Evolutionary conservation across 2,797 vertebrate species (phyloP), one percentile per base, ranked within the genome.

Genomic region (Clarias platycephalus): DNA sequence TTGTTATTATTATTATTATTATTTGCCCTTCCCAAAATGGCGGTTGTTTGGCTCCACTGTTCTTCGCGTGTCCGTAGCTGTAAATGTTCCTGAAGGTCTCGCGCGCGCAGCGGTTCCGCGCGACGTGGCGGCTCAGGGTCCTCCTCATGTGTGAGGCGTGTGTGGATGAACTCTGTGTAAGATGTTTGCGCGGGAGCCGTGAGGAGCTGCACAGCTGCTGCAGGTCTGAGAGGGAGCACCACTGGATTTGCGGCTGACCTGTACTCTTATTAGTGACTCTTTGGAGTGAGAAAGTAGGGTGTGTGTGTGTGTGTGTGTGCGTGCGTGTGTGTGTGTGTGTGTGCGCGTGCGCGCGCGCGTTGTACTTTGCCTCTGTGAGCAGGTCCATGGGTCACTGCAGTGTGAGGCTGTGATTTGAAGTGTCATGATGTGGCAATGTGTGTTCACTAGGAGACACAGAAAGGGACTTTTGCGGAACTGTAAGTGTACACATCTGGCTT

Each of bases 371-470:
- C 67, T 68, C 77, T 34, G 89, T 90, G 88, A 22, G 57, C 37
- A 77, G 82, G 78, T 85, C 53, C 82, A 86, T 79, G 87, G 92
- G 90, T 92, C 91, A 91, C 82, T 83, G 86, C 81, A 74, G 71
- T 68, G 49, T 77, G 55, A 60, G n/a, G 26, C 58, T 89, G 72
- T 85, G 81, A 77, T 83, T 87, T 77, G 82, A 68, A 81, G 37
- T 86, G 86, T 85, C 86, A 84, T 91, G 92, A 94, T 94, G 93
- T 94, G 93, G 93, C 92, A 92, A n/a, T 81, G 57, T 92, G 93
- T 26, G 31, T 71, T 82, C 53, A 93, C 93, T 94, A 94, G 93
- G 93, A 88, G 12, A 86, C 67, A 55, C 58, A 80, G 55, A 40
- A 62, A 75, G 31, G 84, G 78, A 81, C 5, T 31, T 63, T 31